Conservation (phyloP, 92 coral and sea anemone genomes). For the Palythoa caribaeorum region DNA sequence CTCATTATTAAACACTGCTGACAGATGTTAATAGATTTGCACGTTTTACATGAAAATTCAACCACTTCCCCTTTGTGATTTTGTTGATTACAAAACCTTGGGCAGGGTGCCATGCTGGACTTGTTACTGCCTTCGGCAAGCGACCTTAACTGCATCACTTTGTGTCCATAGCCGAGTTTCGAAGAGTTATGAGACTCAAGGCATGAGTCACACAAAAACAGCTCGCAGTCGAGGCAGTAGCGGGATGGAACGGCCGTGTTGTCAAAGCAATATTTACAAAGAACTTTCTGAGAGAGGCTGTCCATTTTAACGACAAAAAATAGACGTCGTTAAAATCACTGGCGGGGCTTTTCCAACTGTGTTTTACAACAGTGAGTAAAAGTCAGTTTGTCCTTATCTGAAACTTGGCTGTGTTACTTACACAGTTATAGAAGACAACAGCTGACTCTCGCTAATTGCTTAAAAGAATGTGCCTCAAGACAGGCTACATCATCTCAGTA, state of each 20-base stretch:
- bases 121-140: constrained; percentile 7
- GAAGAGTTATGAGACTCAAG: constrained; percentile 38
- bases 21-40: constrained; percentile 18
- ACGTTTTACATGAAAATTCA: constrained; percentile 15
- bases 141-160: neutral
- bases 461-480: neutral
- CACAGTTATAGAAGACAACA: neutral
- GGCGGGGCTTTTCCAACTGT: neutral
- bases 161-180: constrained; percentile 20
- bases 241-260: neutral
- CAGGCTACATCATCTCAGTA: neutral
- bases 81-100: neutral
- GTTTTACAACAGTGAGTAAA: neutral
- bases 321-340: too few species aligned
- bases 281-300: constrained; percentile 6
- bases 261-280: constrained; percentile 36
- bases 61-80: constrained; percentile 14
- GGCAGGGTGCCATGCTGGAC: neutral
- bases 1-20: constrained; percentile 25
- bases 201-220: constrained; percentile 37
- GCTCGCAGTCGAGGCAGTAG: constrained; percentile 41
- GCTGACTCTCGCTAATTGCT: neutral
- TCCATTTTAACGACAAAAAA: neutral
- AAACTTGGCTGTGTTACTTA: neutral
- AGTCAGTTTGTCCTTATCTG: neutral